Base-by-base conservation (phyloP, 2,888 invertebrate genomes). In the Ennomos erosarius region DNA sequence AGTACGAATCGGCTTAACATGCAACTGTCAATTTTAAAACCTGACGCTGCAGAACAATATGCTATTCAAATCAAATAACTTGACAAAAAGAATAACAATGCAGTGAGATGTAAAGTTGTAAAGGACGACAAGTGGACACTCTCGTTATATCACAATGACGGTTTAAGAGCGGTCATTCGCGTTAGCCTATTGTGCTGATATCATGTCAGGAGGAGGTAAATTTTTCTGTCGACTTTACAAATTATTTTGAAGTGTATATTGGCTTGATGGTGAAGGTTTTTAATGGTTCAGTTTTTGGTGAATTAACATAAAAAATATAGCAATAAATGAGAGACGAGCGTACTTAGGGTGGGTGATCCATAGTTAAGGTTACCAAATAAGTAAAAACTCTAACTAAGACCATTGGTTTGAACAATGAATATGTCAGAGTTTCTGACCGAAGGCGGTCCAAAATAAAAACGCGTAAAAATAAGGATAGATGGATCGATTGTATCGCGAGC, bases 61-160 rank as follows among this genome's bases (percentile, higher is more conserved):
- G 33, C 39, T 26, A 55, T 60, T 55, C 47, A 55, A 51, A 39
- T 60, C 59, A 51, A 13, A 51, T 53, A 33, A 46, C 44, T 36
- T 36, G 34, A 59, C 46, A 55, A 36, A 38, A 44, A 45, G 13
- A 9, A 44, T 45, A 51, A 43, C 43, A 45, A 44, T 52, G 26
- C 33, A 45, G 26, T 52, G 38, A 26, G 26, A 40, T 45, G 35
- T 53, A 39, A 47, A 47, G 51, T n/a, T 33, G 42, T 52, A 49
- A 58, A 58, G 34, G 9, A 47, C 47, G 59, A 51, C 59, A 60
- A 54, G 54, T 50, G 40, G 16, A 51, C 46, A 45, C 36, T 39
- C 33, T 48, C 34, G 10, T 39, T 39, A 16, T 26, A 37, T 36
- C 35, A 50, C 51, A 60, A 55, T 59, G 52, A 13, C 36, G 34